Evolutionary conservation across 2,113 vertebrate genomes (phyloP).

Genomic region (Salminus brasiliensis): DNA sequence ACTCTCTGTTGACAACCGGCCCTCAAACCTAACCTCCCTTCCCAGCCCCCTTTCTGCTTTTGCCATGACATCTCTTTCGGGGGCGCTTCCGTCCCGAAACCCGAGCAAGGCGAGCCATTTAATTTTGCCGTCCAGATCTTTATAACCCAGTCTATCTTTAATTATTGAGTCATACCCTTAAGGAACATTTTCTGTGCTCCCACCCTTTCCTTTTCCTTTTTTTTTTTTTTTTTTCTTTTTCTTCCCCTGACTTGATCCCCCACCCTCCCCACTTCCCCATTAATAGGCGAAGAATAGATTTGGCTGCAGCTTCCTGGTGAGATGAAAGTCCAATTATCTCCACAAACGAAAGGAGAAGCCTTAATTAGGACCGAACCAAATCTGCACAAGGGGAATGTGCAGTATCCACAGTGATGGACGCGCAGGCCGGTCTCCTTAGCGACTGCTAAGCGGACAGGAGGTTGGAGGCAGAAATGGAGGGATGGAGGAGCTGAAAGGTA

Average conservation of each 20-base stretch:
- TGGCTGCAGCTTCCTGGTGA: conserved; percentile 91
- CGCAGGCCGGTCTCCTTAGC: conserved; percentile 79
- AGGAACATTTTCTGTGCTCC: conserved; percentile 88
- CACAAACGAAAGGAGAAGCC: conserved; percentile 91
- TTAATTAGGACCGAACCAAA: conserved; percentile 91
- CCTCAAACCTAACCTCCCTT: conserved; percentile 25
- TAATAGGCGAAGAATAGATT: conserved; percentile 92
- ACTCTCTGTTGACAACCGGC: conserved; percentile 3
- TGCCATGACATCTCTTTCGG: not conserved
- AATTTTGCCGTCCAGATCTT: conserved; percentile 65
- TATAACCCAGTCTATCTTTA: conserved; percentile 85
- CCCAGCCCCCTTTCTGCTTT: too few relatives aligned
- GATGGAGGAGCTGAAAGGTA: conserved; percentile 32
- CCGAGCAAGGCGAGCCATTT: conserved; percentile 28
- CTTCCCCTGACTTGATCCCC: conserved; percentile 67
- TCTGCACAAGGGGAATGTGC: conserved; percentile 85
- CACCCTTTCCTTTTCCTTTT: too few relatives aligned
- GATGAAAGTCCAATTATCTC: conserved; percentile 97
- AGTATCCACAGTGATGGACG: conserved; percentile 83
- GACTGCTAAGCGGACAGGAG: conserved; percentile 78
- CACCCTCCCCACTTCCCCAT: conserved; percentile 58
- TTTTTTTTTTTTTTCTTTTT: too few relatives aligned
- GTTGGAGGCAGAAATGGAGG: conserved; percentile 76
- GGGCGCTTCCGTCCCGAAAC: conserved; percentile 10
- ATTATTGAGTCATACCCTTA: conserved; percentile 90